Base-by-base conservation (phyloP, 2,888 invertebrate species). In the Schizaphis graminum region DNA sequence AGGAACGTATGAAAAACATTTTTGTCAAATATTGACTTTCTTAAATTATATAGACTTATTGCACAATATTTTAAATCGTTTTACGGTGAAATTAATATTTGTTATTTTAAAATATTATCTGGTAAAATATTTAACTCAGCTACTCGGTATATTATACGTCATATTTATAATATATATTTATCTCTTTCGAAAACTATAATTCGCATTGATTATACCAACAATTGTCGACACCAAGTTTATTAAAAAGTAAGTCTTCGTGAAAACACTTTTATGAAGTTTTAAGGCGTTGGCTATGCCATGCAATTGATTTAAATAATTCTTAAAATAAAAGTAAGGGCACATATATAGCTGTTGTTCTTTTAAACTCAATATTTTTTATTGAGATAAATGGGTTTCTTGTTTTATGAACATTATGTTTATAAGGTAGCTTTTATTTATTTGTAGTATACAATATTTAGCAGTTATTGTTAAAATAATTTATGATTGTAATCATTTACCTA, bases 331-430 rank as follows among this genome's bases (percentile, higher is more conserved):
- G n/a, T 28, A 28, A 89, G 5, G 21, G 35, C 28, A 49, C 91
- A 56, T 56, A 77, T 57, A 77, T 57, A 56, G 86, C 57, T 86
- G 28, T 86, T n/a, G 56, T 86, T n/a, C 24, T 47, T 56, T n/a
- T 47, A 86, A 91, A 91, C 56, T 91, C 86, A 57, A 57, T n/a
- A 91, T 91, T 91, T 86, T 57, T 86, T 47, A 92, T 92, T 44
- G 61, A 86, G 57, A 92, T 92, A 61, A 92, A 87, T 57, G 35
- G 26, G 57, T 86, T 91, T 47, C 8, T 87, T 44, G 86, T 57
- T 92, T 35, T 61, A 24, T 47, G n/a, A 85, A 85, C 44, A 85
- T 91, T 13, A 44, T 91, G n/a, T 91, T 56, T 53, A 41, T 84
- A 44, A 26, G 21, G 56, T 53, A 41, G 3, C 1, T 53, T 16